Evolutionary conservation across 1,140 invertebrate genomes (phyloP).

Genomic region (Scaptomyza montana): DNA sequence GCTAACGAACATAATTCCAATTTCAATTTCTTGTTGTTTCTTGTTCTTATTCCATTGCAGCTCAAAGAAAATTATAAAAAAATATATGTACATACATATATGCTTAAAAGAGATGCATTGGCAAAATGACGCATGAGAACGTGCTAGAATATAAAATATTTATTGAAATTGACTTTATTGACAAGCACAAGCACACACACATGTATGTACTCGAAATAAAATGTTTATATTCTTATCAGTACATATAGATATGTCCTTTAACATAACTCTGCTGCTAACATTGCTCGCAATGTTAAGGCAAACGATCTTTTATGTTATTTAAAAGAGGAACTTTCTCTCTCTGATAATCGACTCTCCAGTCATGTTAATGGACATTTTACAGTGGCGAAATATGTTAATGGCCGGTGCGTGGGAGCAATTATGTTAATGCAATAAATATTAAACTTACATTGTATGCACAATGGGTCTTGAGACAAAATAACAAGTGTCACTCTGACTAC

Average conservation of each 20-base stretch:
- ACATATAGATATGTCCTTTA: not conserved
- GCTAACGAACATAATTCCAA: constrained; percentile 46
- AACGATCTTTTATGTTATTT: not conserved
- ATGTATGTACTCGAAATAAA: too few species aligned
- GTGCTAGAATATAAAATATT: constrained; percentile 4
- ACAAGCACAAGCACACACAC: not conserved
- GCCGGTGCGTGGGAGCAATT: not conserved
- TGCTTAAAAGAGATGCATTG: constrained; percentile 3
- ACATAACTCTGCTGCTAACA: not conserved
- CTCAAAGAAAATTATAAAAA: constrained; percentile 27
- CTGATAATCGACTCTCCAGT: not conserved
- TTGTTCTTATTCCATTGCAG: constrained; percentile 24
- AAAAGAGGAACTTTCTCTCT: not conserved
- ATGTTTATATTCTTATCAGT: too few species aligned
- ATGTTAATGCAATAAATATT: constrained; percentile 6
- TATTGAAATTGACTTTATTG: not conserved
- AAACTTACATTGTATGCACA: not conserved
- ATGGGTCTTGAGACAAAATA: not conserved
- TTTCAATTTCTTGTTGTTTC: constrained; percentile 17
- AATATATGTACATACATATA: not conserved
- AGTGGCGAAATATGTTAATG: not conserved
- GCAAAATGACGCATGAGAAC: constrained; percentile 13
- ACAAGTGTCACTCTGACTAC: not conserved
- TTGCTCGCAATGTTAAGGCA: not conserved
- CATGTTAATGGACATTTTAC: constrained; percentile 7